Conservation (phyloP, 2,113 vertebrate genomes). For the Xenotilapia longispinis region DNA sequence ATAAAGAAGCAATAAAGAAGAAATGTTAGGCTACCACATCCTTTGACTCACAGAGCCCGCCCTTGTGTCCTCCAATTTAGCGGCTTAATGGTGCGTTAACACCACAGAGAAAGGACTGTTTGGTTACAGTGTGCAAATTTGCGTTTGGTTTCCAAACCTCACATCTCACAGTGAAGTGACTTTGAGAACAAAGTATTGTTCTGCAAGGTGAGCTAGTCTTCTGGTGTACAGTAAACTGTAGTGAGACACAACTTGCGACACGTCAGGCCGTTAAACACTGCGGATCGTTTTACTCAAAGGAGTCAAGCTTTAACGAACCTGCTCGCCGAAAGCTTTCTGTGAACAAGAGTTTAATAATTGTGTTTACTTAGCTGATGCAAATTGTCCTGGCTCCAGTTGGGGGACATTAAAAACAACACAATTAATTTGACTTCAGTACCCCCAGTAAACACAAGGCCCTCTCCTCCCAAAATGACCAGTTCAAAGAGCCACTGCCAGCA, state of each 20-base stretch:
- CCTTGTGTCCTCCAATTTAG: slow-evolving; percentile 8
- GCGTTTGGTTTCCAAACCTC: background rate
- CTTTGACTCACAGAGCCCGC: background rate
- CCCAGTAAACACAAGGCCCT: background rate
- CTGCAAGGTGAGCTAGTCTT: background rate
- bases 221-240: background rate
- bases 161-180: background rate
- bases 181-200: background rate
- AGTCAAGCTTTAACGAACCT: background rate
- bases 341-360: background rate
- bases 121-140: slow-evolving; percentile 14
- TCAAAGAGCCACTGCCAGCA: background rate
- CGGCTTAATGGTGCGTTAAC: slow-evolving; percentile 10
- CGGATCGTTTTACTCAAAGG: background rate
- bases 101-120: background rate
- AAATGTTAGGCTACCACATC: background rate
- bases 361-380: background rate
- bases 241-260: background rate
- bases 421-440: background rate
- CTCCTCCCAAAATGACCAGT: background rate
- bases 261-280: background rate
- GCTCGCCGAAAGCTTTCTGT: background rate
- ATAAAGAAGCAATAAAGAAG: slow-evolving; percentile 11
- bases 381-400: background rate
- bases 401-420: background rate